A percentile compares a stretch with the other conserved stretches of the same genome.
Evolutionary conservation across 2,113 vertebrate genomes (phyloP).

Genomic region (Tragelaphus buxtoni): DNA sequence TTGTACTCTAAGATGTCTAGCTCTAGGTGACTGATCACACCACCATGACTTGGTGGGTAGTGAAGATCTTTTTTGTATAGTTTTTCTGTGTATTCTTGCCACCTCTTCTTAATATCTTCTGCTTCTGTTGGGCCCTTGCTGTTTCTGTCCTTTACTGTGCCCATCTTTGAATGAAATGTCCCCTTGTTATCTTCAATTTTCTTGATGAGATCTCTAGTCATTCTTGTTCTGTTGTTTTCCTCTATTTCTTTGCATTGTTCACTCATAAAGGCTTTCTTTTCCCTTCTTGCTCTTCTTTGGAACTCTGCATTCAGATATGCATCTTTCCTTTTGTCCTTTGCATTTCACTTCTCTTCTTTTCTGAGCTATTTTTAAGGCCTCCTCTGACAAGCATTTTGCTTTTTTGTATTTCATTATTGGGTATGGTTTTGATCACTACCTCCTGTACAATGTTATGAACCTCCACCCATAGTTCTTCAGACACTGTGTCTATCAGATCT

Average conservation of each 20-base stretch:
- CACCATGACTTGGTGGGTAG: background rate
- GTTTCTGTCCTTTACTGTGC: background rate
- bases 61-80: background rate
- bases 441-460: background rate
- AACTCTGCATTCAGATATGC: background rate
- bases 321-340: background rate
- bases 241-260: background rate
- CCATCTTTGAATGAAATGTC: background rate
- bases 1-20: background rate
- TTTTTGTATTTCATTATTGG: background rate
- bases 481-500: background rate
- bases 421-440: background rate
- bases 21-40: background rate
- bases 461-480: background rate
- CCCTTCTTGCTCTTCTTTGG: background rate
- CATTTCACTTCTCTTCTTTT: background rate
- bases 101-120: background rate
- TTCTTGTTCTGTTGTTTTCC: background rate
- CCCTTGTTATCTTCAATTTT: background rate
- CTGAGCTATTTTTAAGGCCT: background rate
- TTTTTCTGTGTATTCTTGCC: background rate
- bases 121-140: background rate
- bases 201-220: background rate
- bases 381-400: background rate
- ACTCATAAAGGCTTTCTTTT: background rate